Evolutionary conservation across 1,140 invertebrate species (phyloP), one percentile per base, ranked within the genome.

Genomic region (Diorhabda carinulata): DNA sequence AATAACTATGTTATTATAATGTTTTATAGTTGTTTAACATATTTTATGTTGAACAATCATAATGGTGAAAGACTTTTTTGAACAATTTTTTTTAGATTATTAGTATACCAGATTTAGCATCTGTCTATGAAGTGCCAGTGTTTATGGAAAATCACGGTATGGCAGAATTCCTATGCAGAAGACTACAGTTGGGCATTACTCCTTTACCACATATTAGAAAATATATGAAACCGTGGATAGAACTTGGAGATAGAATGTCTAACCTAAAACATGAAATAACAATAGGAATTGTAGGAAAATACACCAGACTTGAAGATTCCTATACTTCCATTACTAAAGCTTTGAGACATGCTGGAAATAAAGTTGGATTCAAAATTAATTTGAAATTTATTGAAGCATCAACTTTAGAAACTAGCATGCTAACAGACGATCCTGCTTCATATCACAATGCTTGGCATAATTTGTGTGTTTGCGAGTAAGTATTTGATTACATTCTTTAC

Each of bases 241-340:
- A 95, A 75, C 83, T 99, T 10, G 94, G 94, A 0, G 90, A 94
- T 68, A 89, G 91, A 6, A 87, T 91, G n/a, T 92, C 96, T 71
- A 89, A 89, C 73, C 80, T 94, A 2, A 85, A 89, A 8, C 90
- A 92, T 74, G 64, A 66, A 43, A 98, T 99, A 70, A 92, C 87
- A 57, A 99, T 99, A 70, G 93, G 92, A 25, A 83, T 99, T 9
- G 98, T 99, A n/a, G 98, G 98, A 5, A 99, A 99, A 84, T 99
- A 99, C 77, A 98, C 97, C 0, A 92, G 94, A 79, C 83, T 99
- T 9, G 90, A 95, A 79, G 98, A 99, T 83, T 91, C 97, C 0
- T 99, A 99, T 80, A 91, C 96, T 0, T 99, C 97, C 3, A 93
- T 99, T 0, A 92, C 91, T 3, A 99, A 99, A 84, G 93, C 98